Evolutionary conservation across 2,113 vertebrate genomes (phyloP), one percentile per base, ranked within the genome.

Genomic region (Triplophysa siluroides): DNA sequence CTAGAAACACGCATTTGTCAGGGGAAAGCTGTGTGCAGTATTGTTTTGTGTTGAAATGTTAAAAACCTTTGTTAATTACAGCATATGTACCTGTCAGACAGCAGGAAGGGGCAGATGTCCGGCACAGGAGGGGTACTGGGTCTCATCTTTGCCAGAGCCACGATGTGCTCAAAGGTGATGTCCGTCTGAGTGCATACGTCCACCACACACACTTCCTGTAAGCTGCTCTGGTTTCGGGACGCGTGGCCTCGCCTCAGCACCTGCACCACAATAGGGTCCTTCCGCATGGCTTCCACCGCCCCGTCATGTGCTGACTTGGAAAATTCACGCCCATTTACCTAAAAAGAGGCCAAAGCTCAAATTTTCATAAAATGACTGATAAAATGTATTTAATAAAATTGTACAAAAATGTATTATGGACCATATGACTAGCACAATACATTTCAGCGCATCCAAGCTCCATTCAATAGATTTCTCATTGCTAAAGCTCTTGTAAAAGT

Each of bases 81-180:
- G 11, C 43, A 45, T 12, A 45, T 83, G 79, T 93, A 98, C 97
- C 97, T 98, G 92, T 99, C 97, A 64, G 96, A 97, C 83, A 98
- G 94, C 19, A 99, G 90, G 85, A 97, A 98, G 0, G 97, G 96
- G 79, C 96, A 98, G 87, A 98, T 93, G 84, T 99, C 97, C 0
- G 97, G 97, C 85, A 99, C 95, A 0, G 97, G 97, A 0, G 97
- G 96, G 1, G 95, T 97, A 2, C 92, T 89, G 4, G 97, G 94
- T 54, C 95, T 92, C 1, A 98, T 92, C 87, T 97, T 99, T 66
- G 96, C 93, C 87, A 98, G 88, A 52, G 97, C 96, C 95, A 96
- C 95, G 85, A 99, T 95, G 86, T 97, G 96, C 77, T 99, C 96
- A 0, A 99, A 99, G 26, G 96, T 98, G 89, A 99, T 97, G 89